Percentiles rank a stretch among this genome's conserved stretches.
Evolutionary conservation across 2,888 invertebrate species (phyloP).

Genomic region (Girardia tigrina): DNA sequence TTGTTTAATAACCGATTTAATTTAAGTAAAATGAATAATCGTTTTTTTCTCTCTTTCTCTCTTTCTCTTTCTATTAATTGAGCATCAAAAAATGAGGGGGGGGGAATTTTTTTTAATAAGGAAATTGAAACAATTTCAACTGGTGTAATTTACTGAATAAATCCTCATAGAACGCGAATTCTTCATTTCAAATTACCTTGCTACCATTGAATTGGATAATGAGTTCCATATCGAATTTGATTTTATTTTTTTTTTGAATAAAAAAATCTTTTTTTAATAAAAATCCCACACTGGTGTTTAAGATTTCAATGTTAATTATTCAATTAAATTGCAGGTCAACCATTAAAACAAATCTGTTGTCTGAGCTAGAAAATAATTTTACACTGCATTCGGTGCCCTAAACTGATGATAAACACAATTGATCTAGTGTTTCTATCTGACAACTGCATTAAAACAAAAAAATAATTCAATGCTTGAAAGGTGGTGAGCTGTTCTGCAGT

Average conservation of each 20-base stretch:
- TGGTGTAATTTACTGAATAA: constrained; percentile 23
- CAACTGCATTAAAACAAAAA: neutral
- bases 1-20: too few species aligned
- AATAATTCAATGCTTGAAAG: neutral
- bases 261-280: neutral
- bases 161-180: neutral
- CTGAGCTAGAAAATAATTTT: neutral
- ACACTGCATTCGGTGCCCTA: constrained; percentile 14
- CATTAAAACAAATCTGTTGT: constrained; percentile 14
- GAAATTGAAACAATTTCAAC: neutral
- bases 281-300: constrained; percentile 16
- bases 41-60: too few species aligned
- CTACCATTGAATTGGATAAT: constrained; percentile 23
- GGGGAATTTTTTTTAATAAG: neutral
- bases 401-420: constrained; percentile 10
- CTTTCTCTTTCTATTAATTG: too few species aligned
- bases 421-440: neutral
- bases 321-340: constrained; percentile 4
- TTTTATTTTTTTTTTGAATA: too few species aligned
- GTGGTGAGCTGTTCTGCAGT: constrained; percentile 15
- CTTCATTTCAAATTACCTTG: constrained; percentile 5
- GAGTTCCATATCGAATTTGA: constrained; percentile 19
- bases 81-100: neutral
- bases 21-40: too few species aligned
- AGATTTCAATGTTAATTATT: constrained; percentile 15